phyloP scores from a whole-genome alignment of 2,888 invertebrate species.

The Anticlea derivata region DNA sequence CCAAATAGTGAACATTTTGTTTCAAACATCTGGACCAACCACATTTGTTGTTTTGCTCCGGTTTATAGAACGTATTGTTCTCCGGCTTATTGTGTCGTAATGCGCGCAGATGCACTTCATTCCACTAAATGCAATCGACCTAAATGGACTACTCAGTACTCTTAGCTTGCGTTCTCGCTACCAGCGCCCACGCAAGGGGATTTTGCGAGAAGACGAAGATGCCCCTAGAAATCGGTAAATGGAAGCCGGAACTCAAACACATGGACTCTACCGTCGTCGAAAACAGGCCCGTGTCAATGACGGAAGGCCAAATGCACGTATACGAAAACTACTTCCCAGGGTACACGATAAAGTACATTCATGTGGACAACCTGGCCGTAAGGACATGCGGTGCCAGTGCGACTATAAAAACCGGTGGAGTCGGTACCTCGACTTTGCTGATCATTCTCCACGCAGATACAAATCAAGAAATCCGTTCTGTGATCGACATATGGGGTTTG shows the following conservation, averaged over 20 bases:
- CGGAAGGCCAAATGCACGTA: constrained; percentile 67
- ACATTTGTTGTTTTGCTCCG: constrained; percentile 1
- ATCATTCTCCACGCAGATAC: constrained; percentile 62
- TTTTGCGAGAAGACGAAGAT: constrained; percentile 58
- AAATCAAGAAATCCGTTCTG: constrained; percentile 66
- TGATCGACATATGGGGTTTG: constrained; percentile 71
- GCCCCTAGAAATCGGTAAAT: constrained; percentile 63
- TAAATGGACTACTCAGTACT: constrained; percentile 44
- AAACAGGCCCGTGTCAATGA: constrained; percentile 58
- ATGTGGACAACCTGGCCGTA: constrained; percentile 68
- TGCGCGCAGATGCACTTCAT: constrained; percentile 26
- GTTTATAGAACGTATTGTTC: constrained; percentile 5
- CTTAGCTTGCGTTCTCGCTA: constrained; percentile 23
- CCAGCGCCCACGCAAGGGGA: constrained; percentile 41
- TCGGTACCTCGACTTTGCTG: constrained; percentile 56
- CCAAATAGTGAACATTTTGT: background rate
- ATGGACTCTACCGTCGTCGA: constrained; percentile 68
- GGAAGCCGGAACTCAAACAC: constrained; percentile 54
- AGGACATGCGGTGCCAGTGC: constrained; percentile 67
- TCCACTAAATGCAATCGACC: constrained; percentile 26
- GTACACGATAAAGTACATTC: constrained; percentile 61
- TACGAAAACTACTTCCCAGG: constrained; percentile 70
- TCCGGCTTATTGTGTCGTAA: constrained; percentile 33
- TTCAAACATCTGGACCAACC: constrained; percentile 1
- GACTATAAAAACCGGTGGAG: constrained; percentile 57